Evolutionary conservation across 2,888 invertebrate species (phyloP).

Genomic region (Blomia tropicalis): DNA sequence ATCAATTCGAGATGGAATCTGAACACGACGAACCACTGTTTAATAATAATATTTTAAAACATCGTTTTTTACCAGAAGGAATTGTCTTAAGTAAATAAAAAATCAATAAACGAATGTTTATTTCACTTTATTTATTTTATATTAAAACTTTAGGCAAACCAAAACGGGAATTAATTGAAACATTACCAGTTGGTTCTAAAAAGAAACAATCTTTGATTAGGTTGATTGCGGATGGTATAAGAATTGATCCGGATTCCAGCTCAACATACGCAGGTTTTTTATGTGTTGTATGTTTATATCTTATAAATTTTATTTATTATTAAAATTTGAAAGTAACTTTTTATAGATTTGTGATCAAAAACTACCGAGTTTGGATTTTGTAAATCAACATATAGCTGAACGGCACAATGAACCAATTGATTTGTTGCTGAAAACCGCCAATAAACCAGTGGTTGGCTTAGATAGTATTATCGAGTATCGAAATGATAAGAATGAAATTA

Average conservation of each 20-base stretch:
- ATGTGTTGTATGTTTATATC: background rate
- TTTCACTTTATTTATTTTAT: too few species aligned
- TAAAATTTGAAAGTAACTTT: too few species aligned
- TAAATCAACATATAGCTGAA: background rate
- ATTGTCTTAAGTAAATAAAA: background rate
- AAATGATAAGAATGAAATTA: background rate
- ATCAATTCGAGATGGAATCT: background rate
- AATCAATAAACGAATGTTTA: background rate
- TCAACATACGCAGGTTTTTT: background rate
- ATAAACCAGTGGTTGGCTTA: slow-evolving; percentile 5
- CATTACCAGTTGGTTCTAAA: too few species aligned
- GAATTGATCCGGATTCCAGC: background rate
- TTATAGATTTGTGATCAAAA: slow-evolving; percentile 7
- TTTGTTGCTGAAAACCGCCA: background rate
- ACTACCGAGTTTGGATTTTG: background rate
- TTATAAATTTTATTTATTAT: background rate
- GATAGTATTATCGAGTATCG: background rate
- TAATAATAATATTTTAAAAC: background rate
- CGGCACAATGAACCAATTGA: background rate
- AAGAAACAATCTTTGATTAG: background rate
- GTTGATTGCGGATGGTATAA: background rate
- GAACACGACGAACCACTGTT: background rate
- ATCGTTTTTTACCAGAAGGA: background rate
- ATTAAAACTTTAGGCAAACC: background rate
- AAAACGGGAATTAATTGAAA: too few species aligned